Percentiles rank a stretch among this genome's conserved stretches.
Evolutionary conservation across 1,140 invertebrate species (phyloP).

Genomic region (Sycophaga agraensis): DNA sequence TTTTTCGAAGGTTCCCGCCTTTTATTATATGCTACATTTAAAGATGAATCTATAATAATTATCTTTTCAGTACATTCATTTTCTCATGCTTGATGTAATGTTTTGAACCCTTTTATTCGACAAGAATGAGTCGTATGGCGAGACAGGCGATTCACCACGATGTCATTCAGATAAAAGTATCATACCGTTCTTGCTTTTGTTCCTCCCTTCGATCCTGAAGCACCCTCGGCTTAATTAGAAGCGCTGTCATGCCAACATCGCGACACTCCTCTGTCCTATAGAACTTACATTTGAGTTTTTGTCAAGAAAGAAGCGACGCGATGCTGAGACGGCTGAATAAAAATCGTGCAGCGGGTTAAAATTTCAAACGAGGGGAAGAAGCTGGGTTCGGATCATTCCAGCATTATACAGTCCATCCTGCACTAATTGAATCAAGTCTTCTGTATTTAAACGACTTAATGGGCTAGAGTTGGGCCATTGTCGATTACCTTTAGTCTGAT

Average conservation of each 20-base stretch:
- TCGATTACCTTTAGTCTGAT: background rate
- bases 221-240: slow-evolving; percentile 9
- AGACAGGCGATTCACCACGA: too few species aligned
- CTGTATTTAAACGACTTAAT: background rate
- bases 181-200: background rate
- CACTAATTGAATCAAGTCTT: slow-evolving; percentile 1
- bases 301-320: background rate
- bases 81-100: too few species aligned
- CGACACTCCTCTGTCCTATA: too few species aligned
- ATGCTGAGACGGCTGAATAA: background rate
- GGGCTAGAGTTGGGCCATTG: background rate
- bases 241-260: too few species aligned
- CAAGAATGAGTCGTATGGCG: too few species aligned
- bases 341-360: background rate
- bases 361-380: background rate
- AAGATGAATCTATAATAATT: too few species aligned
- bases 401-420: background rate
- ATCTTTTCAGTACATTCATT: too few species aligned
- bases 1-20: too few species aligned
- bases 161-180: too few species aligned
- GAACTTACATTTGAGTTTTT: too few species aligned
- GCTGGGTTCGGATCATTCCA: background rate
- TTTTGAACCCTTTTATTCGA: too few species aligned
- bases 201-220: background rate
- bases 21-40: too few species aligned